These are phyloP conservation scores for Ellobius talpinus DNA, from an alignment of 2,113 vertebrate genomes.

Conservation along the genomic window DNA sequence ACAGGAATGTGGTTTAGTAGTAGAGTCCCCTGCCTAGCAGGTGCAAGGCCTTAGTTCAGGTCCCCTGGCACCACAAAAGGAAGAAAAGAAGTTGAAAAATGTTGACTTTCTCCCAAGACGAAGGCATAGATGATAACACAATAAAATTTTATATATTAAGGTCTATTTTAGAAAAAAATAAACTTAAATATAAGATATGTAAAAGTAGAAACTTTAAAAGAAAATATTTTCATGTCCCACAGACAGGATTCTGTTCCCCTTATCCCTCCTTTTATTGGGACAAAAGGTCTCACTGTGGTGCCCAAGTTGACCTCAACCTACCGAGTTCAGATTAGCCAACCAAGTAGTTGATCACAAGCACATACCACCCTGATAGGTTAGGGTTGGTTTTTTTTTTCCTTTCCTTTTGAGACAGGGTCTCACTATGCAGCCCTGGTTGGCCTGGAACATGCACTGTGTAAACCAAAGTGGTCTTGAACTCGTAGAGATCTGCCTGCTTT, in stretches of 20 bases:
- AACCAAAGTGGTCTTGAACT: neutral
- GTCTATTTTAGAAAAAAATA: neutral
- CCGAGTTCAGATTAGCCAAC: neutral
- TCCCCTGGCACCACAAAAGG: neutral
- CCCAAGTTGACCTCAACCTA: neutral
- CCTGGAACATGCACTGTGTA: neutral
- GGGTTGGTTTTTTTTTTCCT: neutral
- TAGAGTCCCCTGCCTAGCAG: too few species aligned
- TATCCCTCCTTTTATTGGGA: neutral
- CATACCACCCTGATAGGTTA: neutral
- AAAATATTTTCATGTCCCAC: neutral
- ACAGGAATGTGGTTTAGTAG: neutral
- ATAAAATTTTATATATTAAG: constrained; percentile 27
- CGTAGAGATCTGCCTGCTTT: neutral
- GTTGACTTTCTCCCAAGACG: neutral
- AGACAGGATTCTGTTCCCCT: neutral
- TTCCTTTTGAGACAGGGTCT: neutral
- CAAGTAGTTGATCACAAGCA: neutral
- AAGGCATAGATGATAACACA: neutral
- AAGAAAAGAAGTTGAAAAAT: neutral
- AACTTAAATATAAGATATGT: neutral
- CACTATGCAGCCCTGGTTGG: neutral
- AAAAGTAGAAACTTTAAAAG: neutral
- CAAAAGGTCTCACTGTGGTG: neutral
- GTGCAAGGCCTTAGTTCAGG: neutral